Evolutionary conservation across 2,888 invertebrate species (phyloP), one percentile per base, ranked within the genome.

Genomic region (Cephus sareptanus): DNA sequence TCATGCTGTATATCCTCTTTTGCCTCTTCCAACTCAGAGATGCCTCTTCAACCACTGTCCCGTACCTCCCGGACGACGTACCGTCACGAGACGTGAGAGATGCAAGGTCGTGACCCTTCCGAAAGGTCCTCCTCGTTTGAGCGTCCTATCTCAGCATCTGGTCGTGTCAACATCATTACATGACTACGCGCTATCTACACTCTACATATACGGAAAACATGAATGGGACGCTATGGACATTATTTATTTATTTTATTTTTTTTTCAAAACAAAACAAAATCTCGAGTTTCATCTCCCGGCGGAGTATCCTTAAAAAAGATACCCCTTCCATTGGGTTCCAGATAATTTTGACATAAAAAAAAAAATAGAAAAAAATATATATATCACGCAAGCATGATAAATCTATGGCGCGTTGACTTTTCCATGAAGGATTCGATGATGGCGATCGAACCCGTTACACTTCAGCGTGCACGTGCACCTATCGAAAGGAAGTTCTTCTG

Each of bases 101-200:
- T 23, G 71, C 71, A 71, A 71, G 71, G 71, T 71, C 71, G 71
- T 31, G 71, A 71, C 71, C 71, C 15, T 23, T 34, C 71, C 71
- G 3, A 70, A 34, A 71, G 71, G 71, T 31, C 33, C 71, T 71
- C 71, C 33, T 31, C 71, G 71, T 23, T 71, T 31, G 34, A 31
- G 34, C 71, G 3, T 34, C 71, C 33, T 71, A 71, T 71, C 71
- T 31, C 71, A 31, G 34, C 71, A 71, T 71, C 71, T 71, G 71
- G 71, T 34, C 71, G 31, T 71, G 71, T 71, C 71, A 71, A 71
- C 31, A 71, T 71, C 71, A 71, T 71, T 71, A 31, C 71, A 71
- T 34, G 56, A 71, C 71, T 31, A 71, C 71, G 71, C 15, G 23
- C 23, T 56, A 56, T 56, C 56, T 56, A 23, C 56, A 56, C 56